Evolutionary conservation across 1,140 invertebrate species (phyloP).

Genomic region (Chrysoperla carnea): DNA sequence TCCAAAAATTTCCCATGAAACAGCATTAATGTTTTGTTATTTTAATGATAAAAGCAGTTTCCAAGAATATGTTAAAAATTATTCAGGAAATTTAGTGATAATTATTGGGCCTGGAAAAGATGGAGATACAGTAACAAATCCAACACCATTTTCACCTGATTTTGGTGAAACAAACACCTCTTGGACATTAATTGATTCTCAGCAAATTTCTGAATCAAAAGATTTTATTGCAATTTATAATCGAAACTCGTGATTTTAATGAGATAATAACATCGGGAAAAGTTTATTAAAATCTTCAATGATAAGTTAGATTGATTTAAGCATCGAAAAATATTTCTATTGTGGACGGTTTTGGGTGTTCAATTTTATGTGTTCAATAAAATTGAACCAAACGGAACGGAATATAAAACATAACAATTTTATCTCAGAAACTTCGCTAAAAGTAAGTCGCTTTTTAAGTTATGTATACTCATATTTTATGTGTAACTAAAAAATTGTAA

Average conservation of each 20-base stretch:
- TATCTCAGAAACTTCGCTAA: no score
- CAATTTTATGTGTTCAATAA: no score
- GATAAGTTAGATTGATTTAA: no score
- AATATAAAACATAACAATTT: no score
- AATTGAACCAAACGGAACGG: no score
- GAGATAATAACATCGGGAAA: no score
- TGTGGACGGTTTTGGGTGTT: no score
- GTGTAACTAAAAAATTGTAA: no score
- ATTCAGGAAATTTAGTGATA: conserved; percentile 37
- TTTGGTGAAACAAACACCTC: conserved; percentile 13
- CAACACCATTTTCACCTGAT: conserved; percentile 37
- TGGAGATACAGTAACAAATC: conserved; percentile 42
- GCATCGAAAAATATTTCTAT: no score
- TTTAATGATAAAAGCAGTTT: conserved; percentile 53
- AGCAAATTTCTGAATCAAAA: conserved; percentile 23
- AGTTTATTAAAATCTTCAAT: no score
- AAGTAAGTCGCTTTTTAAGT: no score
- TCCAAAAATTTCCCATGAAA: conserved; percentile 14
- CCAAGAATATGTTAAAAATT: conserved; percentile 39
- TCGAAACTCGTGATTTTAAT: conserved; percentile 7
- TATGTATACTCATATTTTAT: no score
- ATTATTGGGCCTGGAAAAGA: conserved; percentile 50
- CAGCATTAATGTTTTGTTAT: conserved; percentile 53
- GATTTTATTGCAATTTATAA: conserved; percentile 31
- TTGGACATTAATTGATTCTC: conserved; percentile 16